Base-by-base conservation (phyloP, 2,888 invertebrate genomes). In the Strigamia crassipes region DNA sequence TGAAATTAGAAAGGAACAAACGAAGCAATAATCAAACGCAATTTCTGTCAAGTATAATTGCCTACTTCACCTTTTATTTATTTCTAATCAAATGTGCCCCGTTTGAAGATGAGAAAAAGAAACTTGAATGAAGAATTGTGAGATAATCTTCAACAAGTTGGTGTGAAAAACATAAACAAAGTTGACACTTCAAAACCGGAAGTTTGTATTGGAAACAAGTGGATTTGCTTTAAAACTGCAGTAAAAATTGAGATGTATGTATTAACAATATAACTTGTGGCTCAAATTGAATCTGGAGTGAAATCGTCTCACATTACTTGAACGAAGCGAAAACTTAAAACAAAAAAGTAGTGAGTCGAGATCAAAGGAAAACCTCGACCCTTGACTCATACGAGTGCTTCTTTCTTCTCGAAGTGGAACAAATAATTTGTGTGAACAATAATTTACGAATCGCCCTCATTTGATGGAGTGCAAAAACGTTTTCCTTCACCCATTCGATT, bases 401-500 rank as follows among this genome's bases (percentile, higher is more conserved):
- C 73, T 73, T 73, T 73, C 73, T 31, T 73, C 73, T 31, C 31
- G 23, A 73, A 73, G 73, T 73, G 73, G 73, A 73, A 73, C 73
- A 73, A n/a, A 73, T 73, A 73, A 73, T 31, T 73, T 73, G 73
- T 31, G 73, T 27, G 31, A 31, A 73, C 73, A 73, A 73, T 73
- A 73, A 73, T 73, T 73, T 73, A 73, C 73, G 73, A 73, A 73
- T 73, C 73, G 73, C 73, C 73, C 73, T 73, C 73, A 31, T 73
- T 73, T 31, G 73, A 73, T n/a, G 31, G 73, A 73, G 73, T 73
- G 73, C 31, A 31, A 73, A 73, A 73, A 31, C 73, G 12, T n/a
- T 73, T 73, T 13, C 73, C 73, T 73, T 73, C 73, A 73, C 73
- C 73, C 31, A 31, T 73, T 73, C 73, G 73, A 73, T 73, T 73